Conservation (phyloP, 2,797 vertebrate species). For the Phrynocephalus guinanensis region DNA sequence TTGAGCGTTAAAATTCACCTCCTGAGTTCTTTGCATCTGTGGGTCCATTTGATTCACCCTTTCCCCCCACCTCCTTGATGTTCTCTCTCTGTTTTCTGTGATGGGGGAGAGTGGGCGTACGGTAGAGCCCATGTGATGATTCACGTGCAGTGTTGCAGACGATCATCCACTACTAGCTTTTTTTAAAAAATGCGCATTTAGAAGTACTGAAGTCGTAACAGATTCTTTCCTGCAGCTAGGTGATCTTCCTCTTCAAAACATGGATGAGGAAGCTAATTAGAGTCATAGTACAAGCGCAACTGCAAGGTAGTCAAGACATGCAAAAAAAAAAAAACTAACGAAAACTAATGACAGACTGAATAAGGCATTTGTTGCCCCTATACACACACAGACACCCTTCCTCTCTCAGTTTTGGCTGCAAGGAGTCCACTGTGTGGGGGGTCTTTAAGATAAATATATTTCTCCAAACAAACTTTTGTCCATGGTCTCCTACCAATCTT, state of each 20-base stretch:
- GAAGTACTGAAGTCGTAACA: background rate
- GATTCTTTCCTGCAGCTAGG: background rate
- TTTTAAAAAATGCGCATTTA: background rate
- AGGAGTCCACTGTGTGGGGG: constrained; percentile 21
- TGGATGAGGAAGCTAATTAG: background rate
- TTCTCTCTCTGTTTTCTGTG: no score
- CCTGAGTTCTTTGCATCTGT: background rate
- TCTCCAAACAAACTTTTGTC: constrained; percentile 38
- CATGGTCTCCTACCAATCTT: constrained; percentile 51
- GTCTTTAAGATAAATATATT: constrained; percentile 55
- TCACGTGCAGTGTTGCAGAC: background rate
- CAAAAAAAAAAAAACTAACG: background rate
- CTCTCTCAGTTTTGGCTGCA: constrained; percentile 43
- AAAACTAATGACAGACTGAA: constrained; percentile 13
- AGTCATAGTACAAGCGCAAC: background rate
- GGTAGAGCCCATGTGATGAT: no score
- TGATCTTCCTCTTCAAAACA: background rate
- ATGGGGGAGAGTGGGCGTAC: background rate
- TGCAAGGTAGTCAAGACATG: background rate
- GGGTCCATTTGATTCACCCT: background rate
- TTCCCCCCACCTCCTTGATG: background rate
- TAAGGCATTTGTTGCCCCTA: background rate
- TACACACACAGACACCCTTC: background rate
- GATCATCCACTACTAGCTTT: background rate
- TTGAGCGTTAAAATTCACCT: background rate